Base-by-base conservation (phyloP, 2,113 vertebrate species). In the Uria lomvia region DNA sequence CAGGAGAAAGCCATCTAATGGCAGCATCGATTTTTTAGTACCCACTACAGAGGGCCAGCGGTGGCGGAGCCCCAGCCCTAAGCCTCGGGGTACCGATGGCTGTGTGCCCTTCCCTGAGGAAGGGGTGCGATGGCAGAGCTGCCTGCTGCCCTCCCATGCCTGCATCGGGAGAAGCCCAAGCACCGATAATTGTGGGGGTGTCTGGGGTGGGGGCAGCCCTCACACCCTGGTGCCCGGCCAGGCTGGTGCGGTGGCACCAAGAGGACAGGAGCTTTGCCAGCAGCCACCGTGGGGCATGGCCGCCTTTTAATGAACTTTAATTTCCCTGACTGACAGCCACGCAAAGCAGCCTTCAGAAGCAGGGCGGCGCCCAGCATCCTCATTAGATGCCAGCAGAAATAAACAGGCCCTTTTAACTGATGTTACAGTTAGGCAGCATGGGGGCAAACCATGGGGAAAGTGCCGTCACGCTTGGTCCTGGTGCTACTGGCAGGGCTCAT, bases 391-490 rank as follows among this genome's bases (percentile, higher is more conserved):
- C 71, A 53, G 53, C 11, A 95, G 68, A 92, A 92, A 91, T 66
- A 85, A 89, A 91, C 8, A 27, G 36, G 8, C 26, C 3, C 9
- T 47, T 96, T 94, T 90, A 89, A 91, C 7, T 78, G 59, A 65
- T 2, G 6, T 43, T 53, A 60, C 55, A 89, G 15, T 73, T 70
- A 85, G 42, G 84, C 34, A 56, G 71, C 5, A 3, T 4, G 1
- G 62, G 21, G n/a, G 36, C 21, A 73, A 76, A 18, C n/a, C 3
- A 12, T 15, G 8, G 36, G 50, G 34, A 70, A 67, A 62, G 47
- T 8, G 10, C 16, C 11, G 12, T 55, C 8, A 15, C 3, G 8
- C 40, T 19, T 15, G 45, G 50, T 50, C 38, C 36, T 0, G 1
- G 26, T 45, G 67, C 60, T 43, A 49, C 34, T 3, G 4, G 34